Evolutionary conservation across 2,888 invertebrate species (phyloP), one percentile per base, ranked within the genome.

Genomic region (Horisme vitalbata): DNA sequence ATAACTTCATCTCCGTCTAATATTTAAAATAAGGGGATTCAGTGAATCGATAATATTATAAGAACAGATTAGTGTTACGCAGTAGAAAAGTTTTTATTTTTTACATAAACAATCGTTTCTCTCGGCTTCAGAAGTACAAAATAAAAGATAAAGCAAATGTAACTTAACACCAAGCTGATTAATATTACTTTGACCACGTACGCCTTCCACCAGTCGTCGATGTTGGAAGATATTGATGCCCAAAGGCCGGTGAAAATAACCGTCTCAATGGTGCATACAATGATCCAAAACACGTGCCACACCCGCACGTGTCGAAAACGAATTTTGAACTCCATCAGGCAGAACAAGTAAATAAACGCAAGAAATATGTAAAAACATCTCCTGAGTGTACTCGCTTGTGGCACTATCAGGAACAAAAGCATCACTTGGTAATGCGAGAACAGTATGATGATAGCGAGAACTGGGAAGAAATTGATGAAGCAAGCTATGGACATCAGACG

Each of bases 311-410:
- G 93, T 56, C 93, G 93, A 71, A 95, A 95, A 74, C 93, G 93
- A 41, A 95, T 91, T 71, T 95, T 94, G 63, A 95, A 95, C 79
- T 96, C 96, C 68, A 96, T 92, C 30, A 95, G 84, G 65, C 94
- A 93, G 71, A 95, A 94, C 41, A 95, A 88, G 66, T 94, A 95
- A 52, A 95, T 90, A 57, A 94, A 92, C 8, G 94, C 94, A 10
- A 95, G 90, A 70, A 95, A 93, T 50, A 95, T 68, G 65, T 93
- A 93, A 74, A 94, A 95, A 2, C 90, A 72, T 10, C 87, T 83
- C 45, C 85, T 84, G 39, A 90, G 68, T 0, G 91, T 74, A 72
- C 91, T 88, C 57, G 92, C 83, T 79, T 93, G 92, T 0, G 93
- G 92, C 50, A 94, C 93, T 54, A 93, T 91, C 36, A 95, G 77